Evolutionary conservation across 2,888 invertebrate species (phyloP).

Genomic region (Lissonota sp.): DNA sequence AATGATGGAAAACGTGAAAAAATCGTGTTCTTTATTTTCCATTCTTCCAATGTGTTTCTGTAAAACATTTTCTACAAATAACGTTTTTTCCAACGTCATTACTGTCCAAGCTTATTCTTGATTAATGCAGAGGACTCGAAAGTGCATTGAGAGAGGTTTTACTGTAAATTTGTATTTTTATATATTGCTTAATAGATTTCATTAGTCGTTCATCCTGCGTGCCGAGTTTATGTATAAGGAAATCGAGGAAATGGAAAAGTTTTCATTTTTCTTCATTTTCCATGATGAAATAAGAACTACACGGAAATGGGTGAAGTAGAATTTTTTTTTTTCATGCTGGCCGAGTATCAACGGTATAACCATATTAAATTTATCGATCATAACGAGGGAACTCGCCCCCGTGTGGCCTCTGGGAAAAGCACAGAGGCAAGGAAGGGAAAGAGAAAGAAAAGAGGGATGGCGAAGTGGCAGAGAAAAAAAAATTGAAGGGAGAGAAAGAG

Average conservation of each 20-base stretch:
- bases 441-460: slow-evolving; percentile 38
- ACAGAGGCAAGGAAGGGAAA: slow-evolving; percentile 7
- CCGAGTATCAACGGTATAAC: slow-evolving; percentile 66
- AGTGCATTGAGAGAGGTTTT: too few relatives aligned
- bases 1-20: too few relatives aligned
- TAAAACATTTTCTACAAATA: neutral
- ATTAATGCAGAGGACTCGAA: too few relatives aligned
- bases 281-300: slow-evolving; percentile 36
- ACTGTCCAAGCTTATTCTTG: too few relatives aligned
- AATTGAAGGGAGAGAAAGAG: slow-evolving; percentile 32
- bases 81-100: too few relatives aligned
- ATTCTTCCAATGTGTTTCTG: too few relatives aligned
- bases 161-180: neutral
- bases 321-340: slow-evolving; percentile 58
- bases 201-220: slow-evolving; percentile 10
- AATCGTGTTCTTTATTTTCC: too few relatives aligned
- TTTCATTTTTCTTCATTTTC: slow-evolving; percentile 33
- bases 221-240: neutral
- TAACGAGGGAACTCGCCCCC: slow-evolving; percentile 67
- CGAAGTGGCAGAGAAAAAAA: slow-evolving; percentile 53
- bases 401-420: slow-evolving; percentile 51
- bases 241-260: slow-evolving; percentile 13
- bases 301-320: slow-evolving; percentile 32
- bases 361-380: slow-evolving; percentile 79
- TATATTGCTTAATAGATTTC: slow-evolving; percentile 17